Conservation (phyloP, 1,140 invertebrate genomes). For the Gryllus bimaculatus region DNA sequence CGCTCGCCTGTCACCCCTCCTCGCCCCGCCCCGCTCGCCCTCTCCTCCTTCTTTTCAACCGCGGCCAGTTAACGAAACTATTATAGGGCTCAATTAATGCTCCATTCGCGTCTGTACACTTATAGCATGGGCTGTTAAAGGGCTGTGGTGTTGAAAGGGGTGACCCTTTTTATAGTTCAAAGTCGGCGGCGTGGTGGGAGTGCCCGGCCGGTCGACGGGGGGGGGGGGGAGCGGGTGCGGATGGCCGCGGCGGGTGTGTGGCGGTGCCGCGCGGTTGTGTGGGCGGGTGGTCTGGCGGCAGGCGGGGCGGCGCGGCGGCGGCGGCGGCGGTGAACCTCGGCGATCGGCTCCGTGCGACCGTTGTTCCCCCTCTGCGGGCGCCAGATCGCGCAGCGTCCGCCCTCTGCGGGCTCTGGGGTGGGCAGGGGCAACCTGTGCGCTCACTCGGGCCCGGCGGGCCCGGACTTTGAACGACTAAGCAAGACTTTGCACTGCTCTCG, state of each 20-base stretch:
- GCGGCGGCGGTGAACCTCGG: neutral
- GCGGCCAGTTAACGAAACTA: conserved; percentile 15
- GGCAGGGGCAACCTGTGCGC: too few species aligned
- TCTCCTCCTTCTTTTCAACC: neutral
- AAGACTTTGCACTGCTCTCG: too few species aligned
- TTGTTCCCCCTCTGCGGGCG: too few species aligned
- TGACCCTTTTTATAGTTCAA: conserved; percentile 16
- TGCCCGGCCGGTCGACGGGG: neutral
- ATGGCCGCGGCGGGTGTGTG: neutral
- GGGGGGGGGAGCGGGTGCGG: neutral
- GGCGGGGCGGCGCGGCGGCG: neutral
- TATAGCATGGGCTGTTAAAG: conserved; percentile 2
- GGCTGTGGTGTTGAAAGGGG: conserved; percentile 16
- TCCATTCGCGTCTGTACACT: conserved; percentile 11
- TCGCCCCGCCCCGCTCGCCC: neutral
- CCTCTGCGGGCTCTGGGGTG: too few species aligned
- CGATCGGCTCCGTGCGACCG: neutral
- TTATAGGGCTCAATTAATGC: conserved; percentile 9
- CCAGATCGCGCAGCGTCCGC: too few species aligned
- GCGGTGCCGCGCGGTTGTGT: neutral
- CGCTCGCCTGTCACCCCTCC: neutral
- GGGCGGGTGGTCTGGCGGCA: neutral
- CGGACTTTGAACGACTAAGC: too few species aligned
- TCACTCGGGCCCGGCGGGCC: neutral
- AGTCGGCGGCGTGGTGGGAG: neutral